Evolutionary conservation across 1,140 invertebrate species (phyloP), one percentile per base, ranked within the genome.

Genomic region (Zaprionus camerounensis): DNA sequence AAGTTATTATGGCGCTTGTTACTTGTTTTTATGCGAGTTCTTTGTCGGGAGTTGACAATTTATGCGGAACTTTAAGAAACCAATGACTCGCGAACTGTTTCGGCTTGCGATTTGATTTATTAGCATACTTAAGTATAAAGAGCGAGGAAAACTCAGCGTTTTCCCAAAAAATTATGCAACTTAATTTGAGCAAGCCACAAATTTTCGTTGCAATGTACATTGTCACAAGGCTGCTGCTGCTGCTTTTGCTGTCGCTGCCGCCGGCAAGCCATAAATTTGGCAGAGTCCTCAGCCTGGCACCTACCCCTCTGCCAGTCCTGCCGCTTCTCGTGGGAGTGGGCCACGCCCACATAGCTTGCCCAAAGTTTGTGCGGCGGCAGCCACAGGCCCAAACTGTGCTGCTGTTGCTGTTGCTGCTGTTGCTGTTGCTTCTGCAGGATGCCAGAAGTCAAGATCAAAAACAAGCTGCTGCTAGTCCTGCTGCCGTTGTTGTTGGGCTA

Each of bases 401-500:
- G 38, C 0, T n/a, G 15, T 6, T n/a, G 38, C 15, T n/a, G 38
- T 5, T 17, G 36, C 28, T 53, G 38, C 15, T n/a, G 15, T 6
- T 20, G 20, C 1, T 17, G 41, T 2, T 17, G 41, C 7, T 44
- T 3, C 9, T 38, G 31, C 70, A 64, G 73, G 76, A 82, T 63
- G 77, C 24, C 72, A 83, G 61, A 77, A 83, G 81, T 83, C 81
- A 76, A 81, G 78, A 84, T 84, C 82, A 76, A 84, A 81, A 85
- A 78, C 81, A 84, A 84, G 71, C 64, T 68, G 74, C 74, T 76
- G 20, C 73, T 56, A 26, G 13, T 63, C 44, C 44, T 51, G 44
- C 44, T 51, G 26, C 12, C 13, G 12, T 15, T 55, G 62, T 31
- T 56, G 31, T 20, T 38, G 58, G 38, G 73, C 61, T 57, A 71